These are phyloP conservation scores for Meteorus cinctellus DNA, from an alignment of 2,888 invertebrate species.

Conservation along the genomic window DNA sequence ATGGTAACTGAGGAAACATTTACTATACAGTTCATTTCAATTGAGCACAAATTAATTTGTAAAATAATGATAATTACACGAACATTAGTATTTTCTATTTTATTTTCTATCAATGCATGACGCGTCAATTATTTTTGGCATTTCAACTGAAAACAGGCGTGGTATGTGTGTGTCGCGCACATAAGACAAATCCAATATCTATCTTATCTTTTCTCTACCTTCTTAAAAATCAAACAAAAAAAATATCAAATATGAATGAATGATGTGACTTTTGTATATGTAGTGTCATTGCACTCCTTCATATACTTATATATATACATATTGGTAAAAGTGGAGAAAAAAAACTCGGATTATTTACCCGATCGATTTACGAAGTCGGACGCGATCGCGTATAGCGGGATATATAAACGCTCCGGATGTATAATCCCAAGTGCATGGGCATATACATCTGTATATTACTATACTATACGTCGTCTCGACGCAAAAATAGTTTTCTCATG, in stretches of 20 bases:
- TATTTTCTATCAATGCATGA: neutral
- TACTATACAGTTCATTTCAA: neutral
- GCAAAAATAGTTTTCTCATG: slow-evolving; percentile 23
- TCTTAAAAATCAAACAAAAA: neutral
- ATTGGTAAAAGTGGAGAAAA: neutral
- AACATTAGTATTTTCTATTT: neutral
- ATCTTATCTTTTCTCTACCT: neutral
- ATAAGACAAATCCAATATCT: neutral
- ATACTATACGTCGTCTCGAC: slow-evolving; percentile 6
- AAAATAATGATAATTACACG: neutral
- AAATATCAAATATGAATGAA: neutral
- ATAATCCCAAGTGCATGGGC: slow-evolving; percentile 23
- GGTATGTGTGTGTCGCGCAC: neutral
- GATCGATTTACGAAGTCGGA: slow-evolving; percentile 27
- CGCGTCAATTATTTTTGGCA: neutral
- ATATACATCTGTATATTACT: neutral
- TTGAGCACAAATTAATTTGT: neutral
- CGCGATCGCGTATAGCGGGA: slow-evolving; percentile 23
- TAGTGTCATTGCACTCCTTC: neutral
- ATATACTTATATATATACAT: neutral
- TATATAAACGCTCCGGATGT: slow-evolving; percentile 24
- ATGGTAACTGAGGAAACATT: neutral
- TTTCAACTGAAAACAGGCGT: neutral
- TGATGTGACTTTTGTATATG: slow-evolving; percentile 8
- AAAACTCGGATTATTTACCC: neutral